Evolutionary conservation across 2,113 vertebrate species (phyloP).

Genomic region (Enhydra lutris): DNA sequence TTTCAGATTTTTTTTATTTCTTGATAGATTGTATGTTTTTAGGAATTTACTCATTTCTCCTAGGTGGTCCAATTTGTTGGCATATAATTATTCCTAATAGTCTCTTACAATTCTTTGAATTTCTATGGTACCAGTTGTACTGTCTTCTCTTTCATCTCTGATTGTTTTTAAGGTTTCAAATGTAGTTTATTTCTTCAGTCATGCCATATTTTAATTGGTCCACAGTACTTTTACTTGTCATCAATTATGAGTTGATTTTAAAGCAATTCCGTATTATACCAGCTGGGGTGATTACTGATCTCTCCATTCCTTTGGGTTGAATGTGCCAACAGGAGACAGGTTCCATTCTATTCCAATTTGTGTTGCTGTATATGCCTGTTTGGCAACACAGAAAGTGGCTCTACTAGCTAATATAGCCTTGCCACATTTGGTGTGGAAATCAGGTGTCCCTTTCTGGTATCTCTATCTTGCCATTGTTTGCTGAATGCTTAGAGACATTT

Average conservation of each 20-base stretch:
- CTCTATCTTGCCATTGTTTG: constrained; percentile 71
- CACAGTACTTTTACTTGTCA: constrained; percentile 54
- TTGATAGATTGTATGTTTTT: background rate
- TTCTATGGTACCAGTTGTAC: background rate
- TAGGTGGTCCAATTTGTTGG: background rate
- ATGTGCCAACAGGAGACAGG: constrained; percentile 90
- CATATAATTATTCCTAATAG: background rate
- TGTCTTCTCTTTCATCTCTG: background rate
- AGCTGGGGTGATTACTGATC: constrained; percentile 73
- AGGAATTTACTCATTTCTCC: background rate
- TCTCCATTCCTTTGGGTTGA: constrained; percentile 90
- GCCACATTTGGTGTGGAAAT: constrained; percentile 84
- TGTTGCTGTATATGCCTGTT: constrained; percentile 87
- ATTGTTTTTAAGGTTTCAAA: constrained; percentile 59
- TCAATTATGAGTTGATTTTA: constrained; percentile 16
- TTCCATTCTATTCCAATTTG: constrained; percentile 90
- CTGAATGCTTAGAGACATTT: constrained; percentile 79
- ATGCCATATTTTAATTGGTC: constrained; percentile 70
- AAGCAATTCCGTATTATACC: constrained; percentile 50
- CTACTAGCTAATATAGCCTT: constrained; percentile 80
- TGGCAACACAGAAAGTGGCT: constrained; percentile 36
- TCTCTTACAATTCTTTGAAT: background rate
- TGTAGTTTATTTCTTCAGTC: constrained; percentile 82
- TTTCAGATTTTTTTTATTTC: background rate
- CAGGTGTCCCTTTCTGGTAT: constrained; percentile 74